phyloP scores from a whole-genome alignment of 2,888 invertebrate species.

The Heteromyza rotundicornis region DNA sequence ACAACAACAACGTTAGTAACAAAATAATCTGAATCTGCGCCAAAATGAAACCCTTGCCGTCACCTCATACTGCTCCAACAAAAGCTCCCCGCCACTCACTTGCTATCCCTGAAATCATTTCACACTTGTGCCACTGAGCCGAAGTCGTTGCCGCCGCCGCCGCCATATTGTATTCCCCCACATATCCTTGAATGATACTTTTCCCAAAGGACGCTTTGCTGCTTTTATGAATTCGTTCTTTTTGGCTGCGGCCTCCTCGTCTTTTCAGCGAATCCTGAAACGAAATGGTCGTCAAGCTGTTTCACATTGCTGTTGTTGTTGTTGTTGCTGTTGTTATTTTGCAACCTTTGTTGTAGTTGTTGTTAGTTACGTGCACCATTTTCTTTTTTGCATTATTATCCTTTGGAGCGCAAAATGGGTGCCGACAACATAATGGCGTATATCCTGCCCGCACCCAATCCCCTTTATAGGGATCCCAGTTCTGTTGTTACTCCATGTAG shows the following conservation, averaged over 20 bases:
- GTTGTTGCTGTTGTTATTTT: neutral
- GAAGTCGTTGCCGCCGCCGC: neutral
- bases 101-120: neutral
- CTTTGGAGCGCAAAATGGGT: constrained; percentile 31
- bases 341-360: neutral
- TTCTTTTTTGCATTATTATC: constrained; percentile 24
- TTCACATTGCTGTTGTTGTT: neutral
- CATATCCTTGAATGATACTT: neutral
- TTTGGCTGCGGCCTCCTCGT: constrained; percentile 3
- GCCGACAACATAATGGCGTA: constrained; percentile 37
- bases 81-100: neutral
- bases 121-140: neutral
- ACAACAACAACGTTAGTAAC: too few relatives aligned
- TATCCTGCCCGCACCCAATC: too few relatives aligned
- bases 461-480: too few relatives aligned
- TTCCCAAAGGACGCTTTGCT: constrained; percentile 35
- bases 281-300: neutral
- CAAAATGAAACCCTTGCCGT: too few relatives aligned
- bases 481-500: too few relatives aligned
- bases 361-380: constrained; percentile 2
- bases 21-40: too few relatives aligned
- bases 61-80: too few relatives aligned
- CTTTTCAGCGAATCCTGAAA: neutral
- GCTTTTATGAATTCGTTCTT: constrained; percentile 26
- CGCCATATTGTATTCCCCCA: neutral